phyloP scores from a whole-genome alignment of 2,888 invertebrate species.

The Pollenia griseotomentosa region DNA sequence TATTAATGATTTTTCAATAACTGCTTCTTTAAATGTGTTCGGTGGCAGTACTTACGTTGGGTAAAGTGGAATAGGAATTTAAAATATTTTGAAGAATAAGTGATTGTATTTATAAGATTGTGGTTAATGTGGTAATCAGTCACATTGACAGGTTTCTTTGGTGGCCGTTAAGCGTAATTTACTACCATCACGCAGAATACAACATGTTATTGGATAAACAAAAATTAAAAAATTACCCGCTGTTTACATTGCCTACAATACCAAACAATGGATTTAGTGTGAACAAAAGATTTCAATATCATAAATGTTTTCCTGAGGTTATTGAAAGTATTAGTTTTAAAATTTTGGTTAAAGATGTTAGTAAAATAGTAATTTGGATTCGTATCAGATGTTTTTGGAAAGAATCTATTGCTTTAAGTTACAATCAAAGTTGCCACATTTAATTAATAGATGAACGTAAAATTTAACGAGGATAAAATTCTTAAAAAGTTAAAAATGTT shows the following conservation, averaged over 20 bases:
- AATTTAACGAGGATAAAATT: too few species aligned
- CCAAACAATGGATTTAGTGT: neutral
- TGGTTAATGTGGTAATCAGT: conserved; percentile 42
- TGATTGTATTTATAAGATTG: conserved; percentile 29
- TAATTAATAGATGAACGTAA: too few species aligned
- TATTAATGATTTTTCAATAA: conserved; percentile 46
- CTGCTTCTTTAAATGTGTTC: neutral
- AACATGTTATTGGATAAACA: neutral
- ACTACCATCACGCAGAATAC: conserved; percentile 20
- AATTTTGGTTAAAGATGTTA: neutral
- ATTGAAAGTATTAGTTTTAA: neutral
- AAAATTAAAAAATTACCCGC: neutral
- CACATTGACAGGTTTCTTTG: conserved; percentile 36
- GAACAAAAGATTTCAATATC: neutral
- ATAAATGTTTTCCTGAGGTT: neutral
- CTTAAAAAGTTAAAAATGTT: too few species aligned
- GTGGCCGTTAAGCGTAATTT: neutral
- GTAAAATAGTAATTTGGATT: too few species aligned
- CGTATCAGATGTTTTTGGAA: too few species aligned
- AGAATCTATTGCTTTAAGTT: too few species aligned
- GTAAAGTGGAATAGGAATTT: conserved; percentile 54
- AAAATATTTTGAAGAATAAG: conserved; percentile 22
- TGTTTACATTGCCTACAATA: neutral
- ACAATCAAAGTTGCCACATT: too few species aligned
- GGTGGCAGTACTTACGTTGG: conserved; percentile 18